Base-by-base conservation (phyloP, 2,797 vertebrate genomes). In the Psittacula echo region DNA sequence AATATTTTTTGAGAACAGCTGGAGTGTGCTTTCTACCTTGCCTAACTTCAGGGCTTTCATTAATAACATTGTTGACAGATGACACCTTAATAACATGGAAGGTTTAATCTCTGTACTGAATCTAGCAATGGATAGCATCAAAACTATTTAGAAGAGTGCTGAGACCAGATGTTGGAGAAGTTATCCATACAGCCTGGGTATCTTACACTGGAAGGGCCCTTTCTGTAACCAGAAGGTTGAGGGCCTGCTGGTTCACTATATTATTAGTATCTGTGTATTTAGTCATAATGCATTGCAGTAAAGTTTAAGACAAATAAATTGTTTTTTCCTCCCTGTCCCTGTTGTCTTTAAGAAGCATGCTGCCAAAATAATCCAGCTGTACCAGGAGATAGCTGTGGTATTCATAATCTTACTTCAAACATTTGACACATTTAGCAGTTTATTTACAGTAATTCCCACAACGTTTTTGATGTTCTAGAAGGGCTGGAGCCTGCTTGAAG, bases 251-350 rank as follows among this genome's bases (percentile, higher is more conserved):
- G 32, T 68, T 79, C 2, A 1, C 76, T 73, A 0, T 51, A 8
- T 20, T 81, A 1, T 37, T 66, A 56, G 4, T 78, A 7, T 51
- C 30, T 85, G 1, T 50, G 66, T 68, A 42, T 75, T 39, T 21
- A 84, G 62, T 37, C 32, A 23, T 34, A 75, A 47, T 29, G 21
- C 26, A 29, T 2, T 77, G 32, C 45, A 62, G 74, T 73, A 60
- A 79, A 67, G 22, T 81, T 84, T 87, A 78, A 90, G n/a, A 22
- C 51, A 62, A 65, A 67, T 51, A 41, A 95, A 71, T 67, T 37
- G 32, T 42, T n/a, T 90, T 87, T 79, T 84, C 24, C 27, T 66
- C 34, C 23, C 23, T 20, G 15, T 34, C 20, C 11, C 7, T 54
- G 34, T 41, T 92, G 27, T 29, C 68, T 89, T 30, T 70, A 42